A percentile compares a stretch with the other conserved stretches of the same genome.
Evolutionary conservation across 2,888 invertebrate genomes (phyloP).

Genomic region (Scaptomyza tumidula): DNA sequence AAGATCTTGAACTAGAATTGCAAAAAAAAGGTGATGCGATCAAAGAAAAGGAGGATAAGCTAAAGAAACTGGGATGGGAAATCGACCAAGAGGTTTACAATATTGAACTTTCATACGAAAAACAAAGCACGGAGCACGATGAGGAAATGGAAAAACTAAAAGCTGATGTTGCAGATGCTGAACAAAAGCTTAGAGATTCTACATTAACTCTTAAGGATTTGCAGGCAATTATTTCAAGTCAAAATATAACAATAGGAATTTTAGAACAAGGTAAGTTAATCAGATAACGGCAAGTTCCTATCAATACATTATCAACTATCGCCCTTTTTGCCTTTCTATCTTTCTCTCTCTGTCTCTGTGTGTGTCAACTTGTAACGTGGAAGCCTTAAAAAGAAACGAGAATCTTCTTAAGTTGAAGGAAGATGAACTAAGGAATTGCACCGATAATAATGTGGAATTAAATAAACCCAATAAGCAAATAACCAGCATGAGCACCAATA

Average conservation of each 20-base stretch:
- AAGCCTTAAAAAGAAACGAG: not conserved
- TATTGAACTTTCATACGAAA: too few relatives aligned
- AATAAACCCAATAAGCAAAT: too few relatives aligned
- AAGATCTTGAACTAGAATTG: not conserved
- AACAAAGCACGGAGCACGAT: too few relatives aligned
- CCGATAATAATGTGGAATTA: too few relatives aligned
- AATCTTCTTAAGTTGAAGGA: too few relatives aligned
- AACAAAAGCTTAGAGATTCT: not conserved
- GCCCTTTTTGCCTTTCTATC: not conserved
- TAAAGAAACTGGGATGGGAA: not conserved
- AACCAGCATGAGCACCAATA: too few relatives aligned
- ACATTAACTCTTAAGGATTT: too few relatives aligned
- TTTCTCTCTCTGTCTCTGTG: not conserved
- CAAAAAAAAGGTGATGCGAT: not conserved
- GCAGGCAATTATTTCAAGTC: too few relatives aligned
- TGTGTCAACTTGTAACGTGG: not conserved
- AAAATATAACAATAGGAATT: not conserved
- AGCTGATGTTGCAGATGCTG: not conserved
- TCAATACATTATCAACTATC: not conserved
- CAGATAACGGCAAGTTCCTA: not conserved
- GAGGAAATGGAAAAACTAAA: not conserved
- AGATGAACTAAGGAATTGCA: not conserved
- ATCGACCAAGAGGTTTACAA: not conserved
- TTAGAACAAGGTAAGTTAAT: not conserved
- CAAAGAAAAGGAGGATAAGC: not conserved